Evolutionary conservation across 2,797 vertebrate genomes (phyloP), one percentile per base, ranked within the genome.

Genomic region (Nothura maculosa): DNA sequence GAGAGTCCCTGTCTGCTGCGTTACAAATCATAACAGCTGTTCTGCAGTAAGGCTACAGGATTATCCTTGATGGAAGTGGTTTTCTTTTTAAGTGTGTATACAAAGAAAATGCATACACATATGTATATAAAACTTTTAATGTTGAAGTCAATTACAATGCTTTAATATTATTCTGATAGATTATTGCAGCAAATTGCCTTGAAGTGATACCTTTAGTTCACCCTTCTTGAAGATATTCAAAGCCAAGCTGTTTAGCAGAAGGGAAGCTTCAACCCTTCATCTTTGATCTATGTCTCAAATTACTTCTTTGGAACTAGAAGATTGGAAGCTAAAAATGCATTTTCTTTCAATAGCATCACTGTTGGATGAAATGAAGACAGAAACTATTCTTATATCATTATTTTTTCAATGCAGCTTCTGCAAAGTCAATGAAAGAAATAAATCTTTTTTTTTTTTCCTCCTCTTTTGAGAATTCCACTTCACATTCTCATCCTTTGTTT

Each of bases 21-120:
- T 88, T 90, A 78, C 87, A 96, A 91, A 91, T 81, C 69, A 64
- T 89, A 95, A 86, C 94, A 96, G 91, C 94, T 97, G 85, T 91
- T 96, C 92, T 96, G 78, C 89, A 90, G 61, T 88, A 93, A 90
- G 68, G 90, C 93, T 95, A 81, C 79, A 90, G 90, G 75, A 96
- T 95, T 96, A 92, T 95, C 95, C 96, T 95, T 94, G 90, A 90
- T 94, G 67, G 57, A 81, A 81, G 80, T 62, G 86, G 57, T 30
- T 55, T 54, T 30, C 28, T 52, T 52, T 72, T 92, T 52, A 87
- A 7, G 0, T 66, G 13, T 68, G 10, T 50, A 58, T 28, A 30
- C 21, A 50, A 40, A 64, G 82, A 80, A 92, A 90, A 58, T 45
- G 64, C 58, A 34, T 4, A 30, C 36, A 9, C 15, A 30, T 14